A percentile compares a stretch with the other conserved stretches of the same genome.
Evolutionary conservation across 2,797 vertebrate genomes (phyloP).

Genomic region (Orientallactaga sibirica): DNA sequence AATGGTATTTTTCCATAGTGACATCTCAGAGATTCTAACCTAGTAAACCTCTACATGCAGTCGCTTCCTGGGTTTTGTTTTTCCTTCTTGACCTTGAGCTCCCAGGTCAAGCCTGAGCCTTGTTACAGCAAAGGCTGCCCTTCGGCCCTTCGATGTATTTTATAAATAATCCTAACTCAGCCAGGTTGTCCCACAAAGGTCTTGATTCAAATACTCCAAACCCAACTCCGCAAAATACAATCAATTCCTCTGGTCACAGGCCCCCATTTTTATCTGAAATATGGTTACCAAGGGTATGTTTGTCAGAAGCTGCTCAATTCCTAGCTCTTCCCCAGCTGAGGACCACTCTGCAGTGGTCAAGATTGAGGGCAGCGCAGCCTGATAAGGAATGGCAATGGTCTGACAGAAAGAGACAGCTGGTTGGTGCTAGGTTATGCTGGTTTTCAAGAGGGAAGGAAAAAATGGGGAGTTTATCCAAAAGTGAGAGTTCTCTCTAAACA

Average conservation of each 20-base stretch:
- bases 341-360: neutral
- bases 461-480: neutral
- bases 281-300: neutral
- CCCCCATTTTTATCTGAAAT: neutral
- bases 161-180: neutral
- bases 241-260: neutral
- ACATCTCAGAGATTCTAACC: neutral
- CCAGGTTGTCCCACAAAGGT: neutral
- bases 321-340: neutral
- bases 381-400: neutral
- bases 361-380: neutral
- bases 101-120: neutral
- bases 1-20: no score
- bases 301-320: neutral
- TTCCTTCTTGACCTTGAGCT: neutral
- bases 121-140: neutral
- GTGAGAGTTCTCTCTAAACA: neutral
- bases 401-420: neutral
- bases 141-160: neutral
- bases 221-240: neutral
- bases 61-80: neutral
- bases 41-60: no score
- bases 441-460: constrained; percentile 8
- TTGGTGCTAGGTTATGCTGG: neutral
- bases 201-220: constrained; percentile 23